Evolutionary conservation across 2,888 invertebrate genomes (phyloP), one percentile per base, ranked within the genome.

Genomic region (Ectemnius lituratus): DNA sequence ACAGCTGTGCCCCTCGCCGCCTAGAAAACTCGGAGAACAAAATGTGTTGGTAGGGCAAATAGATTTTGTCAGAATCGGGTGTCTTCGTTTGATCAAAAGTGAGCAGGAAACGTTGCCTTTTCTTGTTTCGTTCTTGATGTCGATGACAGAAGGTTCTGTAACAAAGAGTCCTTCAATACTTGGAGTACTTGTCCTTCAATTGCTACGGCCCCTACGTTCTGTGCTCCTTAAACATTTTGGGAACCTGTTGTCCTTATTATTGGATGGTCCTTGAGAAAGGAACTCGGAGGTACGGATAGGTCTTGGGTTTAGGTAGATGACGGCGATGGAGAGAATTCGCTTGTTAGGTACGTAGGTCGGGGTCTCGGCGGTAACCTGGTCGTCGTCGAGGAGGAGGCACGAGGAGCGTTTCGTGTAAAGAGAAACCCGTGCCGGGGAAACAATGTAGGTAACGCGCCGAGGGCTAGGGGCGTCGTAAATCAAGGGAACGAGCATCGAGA

Each of bases 381-480:
- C 37, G 37, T 11, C 37, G 37, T 37, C 37, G 16, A n/a, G 2
- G 70, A 62, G 74, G 56, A 70, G 70, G 68, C 75, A 78, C 73
- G 74, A 75, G 73, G 62, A 75, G 80, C 68, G 45, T 13, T 14
- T 16, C 76, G 78, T 75, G 76, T 77, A 86, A 84, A 83, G 85
- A 81, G 82, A 81, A 81, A 80, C 79, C 77, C 77, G 68, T 75
- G 67, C 62, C 72, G 78, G 75, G 80, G 80, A 86, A 84, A 86
- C 86, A 86, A 85, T 87, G 87, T 85, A 83, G 78, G 82, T 80
- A 84, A 84, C 84, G 81, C 84, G 83, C 80, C 85, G 86, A 87
- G 87, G 88, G 88, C 88, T 88, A 86, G 87, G 85, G 76, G 85
- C 80, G 85, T 82, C 86, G 86, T 89, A 89, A 89, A 89, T 89